Conservation (phyloP, 2,797 vertebrate genomes). For the Pseudomugil tenellus region DNA sequence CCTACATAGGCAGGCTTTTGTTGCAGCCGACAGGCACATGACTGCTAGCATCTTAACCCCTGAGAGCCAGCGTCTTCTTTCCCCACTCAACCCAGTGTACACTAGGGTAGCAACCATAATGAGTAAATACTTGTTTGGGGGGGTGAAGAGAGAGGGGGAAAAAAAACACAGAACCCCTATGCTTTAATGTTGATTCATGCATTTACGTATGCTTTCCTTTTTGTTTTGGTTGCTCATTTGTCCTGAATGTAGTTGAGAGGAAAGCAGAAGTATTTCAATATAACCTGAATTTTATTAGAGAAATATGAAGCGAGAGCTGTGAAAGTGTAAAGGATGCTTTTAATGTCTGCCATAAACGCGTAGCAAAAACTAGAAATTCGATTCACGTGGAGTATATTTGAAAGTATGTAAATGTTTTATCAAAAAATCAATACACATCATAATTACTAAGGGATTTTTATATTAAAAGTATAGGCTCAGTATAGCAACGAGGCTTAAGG, state of each 20-base stretch:
- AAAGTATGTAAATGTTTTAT: constrained; percentile 31
- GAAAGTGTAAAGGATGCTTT: constrained; percentile 29
- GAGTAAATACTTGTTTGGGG: constrained; percentile 32
- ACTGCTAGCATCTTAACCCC: constrained; percentile 84
- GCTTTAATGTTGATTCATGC: constrained; percentile 16
- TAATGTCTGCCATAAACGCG: constrained; percentile 28
- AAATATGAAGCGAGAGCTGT: constrained; percentile 3
- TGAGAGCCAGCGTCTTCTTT: constrained; percentile 73
- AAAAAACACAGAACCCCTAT: neutral
- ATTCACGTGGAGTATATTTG: constrained; percentile 31
- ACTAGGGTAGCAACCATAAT: constrained; percentile 50
- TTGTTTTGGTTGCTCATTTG: neutral
- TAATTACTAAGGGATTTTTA: constrained; percentile 17
- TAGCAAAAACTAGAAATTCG: constrained; percentile 9
- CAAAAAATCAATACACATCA: constrained; percentile 9
- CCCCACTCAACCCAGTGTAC: constrained; percentile 52
- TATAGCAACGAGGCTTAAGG: constrained; percentile 26
- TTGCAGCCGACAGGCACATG: constrained; percentile 82
- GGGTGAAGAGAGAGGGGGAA: constrained; percentile 41
- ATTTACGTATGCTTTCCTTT: neutral
- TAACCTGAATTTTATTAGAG: neutral
- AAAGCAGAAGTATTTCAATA: neutral
- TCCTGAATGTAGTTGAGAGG: neutral
- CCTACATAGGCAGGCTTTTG: constrained; percentile 88
- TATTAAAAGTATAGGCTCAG: constrained; percentile 1